Evolutionary conservation across 2,797 vertebrate genomes (phyloP), one percentile per base, ranked within the genome.

Genomic region (Amblyopsis hoosieri): DNA sequence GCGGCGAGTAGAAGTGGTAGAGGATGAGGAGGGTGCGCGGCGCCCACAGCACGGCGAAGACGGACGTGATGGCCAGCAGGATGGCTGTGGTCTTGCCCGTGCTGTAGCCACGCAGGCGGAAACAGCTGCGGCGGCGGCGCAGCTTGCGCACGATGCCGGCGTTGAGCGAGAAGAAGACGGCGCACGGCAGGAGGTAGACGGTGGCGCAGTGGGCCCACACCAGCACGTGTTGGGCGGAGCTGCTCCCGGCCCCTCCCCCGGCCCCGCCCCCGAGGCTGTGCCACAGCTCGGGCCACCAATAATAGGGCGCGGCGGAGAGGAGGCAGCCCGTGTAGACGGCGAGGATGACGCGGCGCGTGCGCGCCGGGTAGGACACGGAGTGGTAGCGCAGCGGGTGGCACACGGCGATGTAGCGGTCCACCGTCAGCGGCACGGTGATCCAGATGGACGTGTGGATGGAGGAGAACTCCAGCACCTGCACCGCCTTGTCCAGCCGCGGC

Each of bases 261-360:
- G 71, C 73, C 0, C 54, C 75, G 0, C 74, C 53, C 1, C 77
- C 76, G 23, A 90, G 81, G 67, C 95, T 95, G 1, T 93, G 96
- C 97, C 97, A 99, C 33, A 98, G 92, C 76, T 99, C 95, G 13
- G 97, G 97, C 97, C 97, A 99, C 97, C 97, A 99, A 81, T 97
- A 98, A 78, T 96, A 99, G 0, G 97, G 97, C 14, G 94, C 91
- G 57, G 96, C 95, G 61, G 96, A 96, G 64, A 96, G 74, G 66
- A 99, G 90, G 75, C 97, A 98, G 62, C 94, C 96, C 50, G 92
- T 1, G 1, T 98, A 99, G 19, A 99, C 97, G 0, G 92, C 92
- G 0, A 95, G 62, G 3, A 99, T 98, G 81, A 99, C 96, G 57
- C 90, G 94, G 3, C 96, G 90, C 0, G 97, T 98, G 53, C 97